phyloP scores from a whole-genome alignment of 2,113 vertebrate genomes.

The Ceyx cyanopectus region DNA sequence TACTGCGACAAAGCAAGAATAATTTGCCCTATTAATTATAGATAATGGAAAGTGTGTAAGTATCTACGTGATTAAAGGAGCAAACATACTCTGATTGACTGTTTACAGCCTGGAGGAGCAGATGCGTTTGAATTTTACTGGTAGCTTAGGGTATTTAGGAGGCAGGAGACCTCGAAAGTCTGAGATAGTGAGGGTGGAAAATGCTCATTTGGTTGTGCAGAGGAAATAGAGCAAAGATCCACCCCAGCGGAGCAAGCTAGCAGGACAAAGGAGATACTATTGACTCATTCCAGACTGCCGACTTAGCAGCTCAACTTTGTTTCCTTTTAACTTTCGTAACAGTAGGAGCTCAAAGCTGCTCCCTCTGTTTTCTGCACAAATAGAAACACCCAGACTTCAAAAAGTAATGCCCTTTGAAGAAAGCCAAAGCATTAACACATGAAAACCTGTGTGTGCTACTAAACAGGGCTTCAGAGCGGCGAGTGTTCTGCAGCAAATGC shows the following conservation, averaged over 20 bases:
- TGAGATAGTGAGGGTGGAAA: not conserved
- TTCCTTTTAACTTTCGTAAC: constrained; percentile 75
- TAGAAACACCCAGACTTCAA: constrained; percentile 67
- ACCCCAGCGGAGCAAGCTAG: constrained; percentile 24
- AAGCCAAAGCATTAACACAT: constrained; percentile 38
- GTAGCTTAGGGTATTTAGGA: not conserved
- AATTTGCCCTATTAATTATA: constrained; percentile 27
- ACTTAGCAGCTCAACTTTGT: constrained; percentile 67
- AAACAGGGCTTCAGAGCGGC: not conserved
- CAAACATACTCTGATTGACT: not conserved
- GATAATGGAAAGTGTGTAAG: constrained; percentile 22
- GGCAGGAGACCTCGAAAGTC: not conserved
- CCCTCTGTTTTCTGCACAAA: constrained; percentile 59
- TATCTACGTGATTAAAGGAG: not conserved
- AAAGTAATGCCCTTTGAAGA: constrained; percentile 59
- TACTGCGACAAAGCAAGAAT: not conserved
- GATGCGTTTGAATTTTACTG: not conserved
- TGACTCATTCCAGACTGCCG: constrained; percentile 72
- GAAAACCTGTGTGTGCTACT: not conserved
- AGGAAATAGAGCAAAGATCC: constrained; percentile 74
- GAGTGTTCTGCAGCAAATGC: not conserved
- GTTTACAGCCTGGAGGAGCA: not conserved
- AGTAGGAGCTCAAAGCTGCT: constrained; percentile 65
- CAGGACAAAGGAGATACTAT: constrained; percentile 75
- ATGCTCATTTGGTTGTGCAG: constrained; percentile 17